Base-by-base conservation (phyloP, 2,113 vertebrate genomes). In the Alces alces region DNA sequence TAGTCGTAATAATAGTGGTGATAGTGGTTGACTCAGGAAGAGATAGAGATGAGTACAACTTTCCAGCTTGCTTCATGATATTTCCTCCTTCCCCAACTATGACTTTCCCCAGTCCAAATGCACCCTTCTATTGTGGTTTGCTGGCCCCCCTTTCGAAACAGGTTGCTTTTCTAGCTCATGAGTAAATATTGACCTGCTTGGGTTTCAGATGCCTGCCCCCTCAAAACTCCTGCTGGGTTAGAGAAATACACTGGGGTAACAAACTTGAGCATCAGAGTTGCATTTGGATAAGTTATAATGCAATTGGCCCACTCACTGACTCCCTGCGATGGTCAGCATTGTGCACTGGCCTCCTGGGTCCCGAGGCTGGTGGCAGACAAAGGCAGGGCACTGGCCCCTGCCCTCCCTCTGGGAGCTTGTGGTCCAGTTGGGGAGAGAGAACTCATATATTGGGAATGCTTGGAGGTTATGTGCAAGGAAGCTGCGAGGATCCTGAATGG, bases 121-220 rank as follows among this genome's bases (percentile, higher is more conserved):
- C 19, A 39, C 30, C 43, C n/a, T 7, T 33, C 89, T 43, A 21
- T 47, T 4, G 21, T 39, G 64, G 76, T 57, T 84, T 86, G 23
- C 96, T 79, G 57, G 43, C 50, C 61, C 66, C 52, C 39, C 50
- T 87, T 52, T 91, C 5, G 2, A 87, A 91, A 76, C 76, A 57
- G 45, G 83, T 54, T 96, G 93, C 82, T 97, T 97, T 96, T 88
- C 91, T 93, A 97, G 90, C 39, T 97, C 91, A 30, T 95, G 82
- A n/a, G 91, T 96, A 98, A 98, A 98, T 94, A 97, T 95, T 97
- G 91, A 89, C 88, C 84, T 98, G 66, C 96, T 95, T 96, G 61
- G 90, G 92, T 97, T 97, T 96, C 94, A 94, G 89, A 93, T 90
- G 91, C 86, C 92, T 95, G 54, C 52, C 73, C 83, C 83, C 66